A percentile compares a stretch with the other conserved stretches of the same genome.
These are phyloP conservation scores for Hydrocynus forskahlii DNA, from an alignment of 2,797 vertebrate species.

Conservation along the genomic window DNA sequence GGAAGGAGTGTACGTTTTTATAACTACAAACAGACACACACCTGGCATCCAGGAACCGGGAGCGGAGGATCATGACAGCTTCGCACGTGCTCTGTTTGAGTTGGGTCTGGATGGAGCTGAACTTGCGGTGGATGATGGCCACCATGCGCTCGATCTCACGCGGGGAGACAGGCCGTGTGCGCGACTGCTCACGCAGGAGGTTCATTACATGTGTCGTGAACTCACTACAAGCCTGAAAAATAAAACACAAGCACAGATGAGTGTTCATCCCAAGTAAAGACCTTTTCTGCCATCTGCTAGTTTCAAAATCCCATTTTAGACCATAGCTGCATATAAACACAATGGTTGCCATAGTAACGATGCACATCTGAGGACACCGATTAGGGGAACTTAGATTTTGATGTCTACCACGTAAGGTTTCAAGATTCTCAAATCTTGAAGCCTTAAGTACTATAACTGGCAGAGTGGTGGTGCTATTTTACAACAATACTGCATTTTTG, in stretches of 20 bases:
- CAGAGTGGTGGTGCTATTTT: too few species aligned
- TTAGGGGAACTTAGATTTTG: too few species aligned
- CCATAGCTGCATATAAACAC: too few species aligned
- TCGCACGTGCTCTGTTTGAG: slow-evolving; percentile 95
- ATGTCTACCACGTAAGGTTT: too few species aligned
- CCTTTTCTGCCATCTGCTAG: too few species aligned
- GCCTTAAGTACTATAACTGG: too few species aligned
- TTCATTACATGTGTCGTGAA: slow-evolving; percentile 96
- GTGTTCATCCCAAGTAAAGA: too few species aligned
- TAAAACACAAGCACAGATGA: not conserved
- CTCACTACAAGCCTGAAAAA: slow-evolving; percentile 87
- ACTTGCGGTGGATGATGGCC: slow-evolving; percentile 92
- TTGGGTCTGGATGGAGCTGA: slow-evolving; percentile 94
- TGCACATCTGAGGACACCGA: too few species aligned
- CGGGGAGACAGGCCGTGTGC: slow-evolving; percentile 88
- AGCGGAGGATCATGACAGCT: slow-evolving; percentile 93
- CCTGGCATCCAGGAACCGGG: slow-evolving; percentile 92
- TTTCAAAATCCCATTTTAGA: too few species aligned
- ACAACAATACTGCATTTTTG: too few species aligned
- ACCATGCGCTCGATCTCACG: slow-evolving; percentile 96
- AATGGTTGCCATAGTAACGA: too few species aligned
- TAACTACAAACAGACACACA: slow-evolving; percentile 57
- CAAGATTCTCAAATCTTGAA: too few species aligned
- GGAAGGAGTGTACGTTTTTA: slow-evolving; percentile 13
- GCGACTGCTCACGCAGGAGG: slow-evolving; percentile 91